Percentiles rank a stretch among this genome's conserved stretches.
These are phyloP conservation scores for Astur gentilis DNA, from an alignment of 2,113 vertebrate genomes.

Conservation along the genomic window DNA sequence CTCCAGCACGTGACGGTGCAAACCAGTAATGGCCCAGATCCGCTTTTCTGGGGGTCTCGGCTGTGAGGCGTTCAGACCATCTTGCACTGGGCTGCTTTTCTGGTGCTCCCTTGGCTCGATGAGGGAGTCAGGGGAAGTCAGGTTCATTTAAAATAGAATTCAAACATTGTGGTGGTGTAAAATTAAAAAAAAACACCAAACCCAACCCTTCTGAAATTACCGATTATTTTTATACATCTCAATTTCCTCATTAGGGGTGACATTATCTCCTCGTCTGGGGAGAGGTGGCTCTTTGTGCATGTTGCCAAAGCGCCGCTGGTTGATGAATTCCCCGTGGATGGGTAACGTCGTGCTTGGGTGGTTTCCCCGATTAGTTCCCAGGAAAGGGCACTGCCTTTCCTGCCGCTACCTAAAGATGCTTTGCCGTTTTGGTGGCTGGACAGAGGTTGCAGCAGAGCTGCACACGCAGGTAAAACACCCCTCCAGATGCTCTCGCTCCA, in stretches of 20 bases:
- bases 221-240: neutral
- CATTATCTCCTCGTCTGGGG: neutral
- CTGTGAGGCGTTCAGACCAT: neutral
- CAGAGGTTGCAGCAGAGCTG: neutral
- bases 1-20: neutral
- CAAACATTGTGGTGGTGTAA: neutral
- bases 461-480: neutral
- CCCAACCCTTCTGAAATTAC: neutral
- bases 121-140: neutral
- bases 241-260: neutral
- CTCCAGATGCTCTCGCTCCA: neutral
- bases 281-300: neutral
- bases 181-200: neutral
- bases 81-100: fast-evolving
- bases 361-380: neutral
- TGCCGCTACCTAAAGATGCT: no score
- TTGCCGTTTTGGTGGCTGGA: neutral
- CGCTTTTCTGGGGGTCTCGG: neutral
- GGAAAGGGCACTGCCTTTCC: neutral
- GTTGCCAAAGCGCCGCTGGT: neutral
- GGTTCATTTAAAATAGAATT: neutral
- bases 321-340: neutral
- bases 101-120: neutral
- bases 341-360: neutral
- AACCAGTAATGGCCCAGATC: fast-evolving